phyloP scores from a whole-genome alignment of 1,140 invertebrate genomes.

The Subanguina moxae region DNA sequence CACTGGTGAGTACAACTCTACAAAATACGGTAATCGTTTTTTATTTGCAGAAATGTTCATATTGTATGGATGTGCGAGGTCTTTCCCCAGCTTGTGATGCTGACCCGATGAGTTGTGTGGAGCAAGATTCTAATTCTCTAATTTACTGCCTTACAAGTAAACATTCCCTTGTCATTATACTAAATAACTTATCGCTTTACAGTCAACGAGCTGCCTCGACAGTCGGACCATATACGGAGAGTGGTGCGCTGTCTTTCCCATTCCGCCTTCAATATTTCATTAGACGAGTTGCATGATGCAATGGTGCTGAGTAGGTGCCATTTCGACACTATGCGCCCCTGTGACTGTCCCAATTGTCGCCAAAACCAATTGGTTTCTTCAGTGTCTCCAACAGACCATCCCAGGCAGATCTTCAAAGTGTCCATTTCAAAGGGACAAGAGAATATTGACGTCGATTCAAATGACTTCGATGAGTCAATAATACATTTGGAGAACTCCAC shows the following conservation, averaged over 20 bases:
- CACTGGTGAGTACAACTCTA: no score
- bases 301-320: slow-evolving; percentile 1
- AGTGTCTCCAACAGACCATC: no score
- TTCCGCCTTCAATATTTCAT: slow-evolving; percentile 5
- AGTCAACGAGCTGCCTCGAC: not conserved
- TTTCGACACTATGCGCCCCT: slow-evolving; percentile 1
- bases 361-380: not conserved
- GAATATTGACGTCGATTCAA: no score
- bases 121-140: not conserved
- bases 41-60: slow-evolving; percentile 12
- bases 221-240: not conserved
- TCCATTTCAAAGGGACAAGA: no score
- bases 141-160: slow-evolving; percentile 8
- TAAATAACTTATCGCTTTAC: no score
- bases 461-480: no score
- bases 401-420: no score
- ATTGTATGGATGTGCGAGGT: slow-evolving; percentile 13
- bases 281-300: slow-evolving; percentile 3
- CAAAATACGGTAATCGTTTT: no score
- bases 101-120: slow-evolving; percentile 5
- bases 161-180: no score
- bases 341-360: slow-evolving; percentile 8
- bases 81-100: slow-evolving; percentile 1
- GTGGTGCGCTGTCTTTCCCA: slow-evolving; percentile 4
- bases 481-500: no score